Conservation (phyloP, 2,888 invertebrate species). For the Escarpia spicata region DNA sequence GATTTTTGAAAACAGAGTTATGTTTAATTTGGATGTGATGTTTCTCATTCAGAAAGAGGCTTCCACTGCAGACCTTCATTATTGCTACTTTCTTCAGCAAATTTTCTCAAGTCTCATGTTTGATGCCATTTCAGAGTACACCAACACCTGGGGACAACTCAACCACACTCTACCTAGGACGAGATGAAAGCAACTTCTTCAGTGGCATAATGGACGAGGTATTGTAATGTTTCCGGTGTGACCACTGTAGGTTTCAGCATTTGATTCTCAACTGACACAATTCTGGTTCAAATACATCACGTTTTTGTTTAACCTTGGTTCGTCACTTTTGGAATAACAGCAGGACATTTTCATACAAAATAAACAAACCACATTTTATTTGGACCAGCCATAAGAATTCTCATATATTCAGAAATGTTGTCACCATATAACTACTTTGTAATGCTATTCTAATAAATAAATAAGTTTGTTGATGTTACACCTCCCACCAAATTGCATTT, state of each 20-base stretch:
- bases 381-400: no score
- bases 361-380: no score
- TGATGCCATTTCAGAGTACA: not conserved
- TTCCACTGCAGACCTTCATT: not conserved
- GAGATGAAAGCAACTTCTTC: conserved; percentile 30
- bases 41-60: not conserved
- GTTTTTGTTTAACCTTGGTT: not conserved
- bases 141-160: not conserved
- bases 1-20: no score
- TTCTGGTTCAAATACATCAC: not conserved
- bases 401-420: no score
- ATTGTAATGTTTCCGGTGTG: not conserved
- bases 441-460: no score
- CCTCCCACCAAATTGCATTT: no score
- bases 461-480: no score
- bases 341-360: no score
- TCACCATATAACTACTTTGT: no score
- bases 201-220: conserved; percentile 37
- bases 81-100: not conserved
- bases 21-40: not conserved
- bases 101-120: not conserved
- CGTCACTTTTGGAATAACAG: not conserved
- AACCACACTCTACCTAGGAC: conserved; percentile 30
- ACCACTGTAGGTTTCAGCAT: not conserved
- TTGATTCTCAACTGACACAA: not conserved